Conservation (phyloP, 2,113 vertebrate species). For the Eleginops maclovinus region DNA sequence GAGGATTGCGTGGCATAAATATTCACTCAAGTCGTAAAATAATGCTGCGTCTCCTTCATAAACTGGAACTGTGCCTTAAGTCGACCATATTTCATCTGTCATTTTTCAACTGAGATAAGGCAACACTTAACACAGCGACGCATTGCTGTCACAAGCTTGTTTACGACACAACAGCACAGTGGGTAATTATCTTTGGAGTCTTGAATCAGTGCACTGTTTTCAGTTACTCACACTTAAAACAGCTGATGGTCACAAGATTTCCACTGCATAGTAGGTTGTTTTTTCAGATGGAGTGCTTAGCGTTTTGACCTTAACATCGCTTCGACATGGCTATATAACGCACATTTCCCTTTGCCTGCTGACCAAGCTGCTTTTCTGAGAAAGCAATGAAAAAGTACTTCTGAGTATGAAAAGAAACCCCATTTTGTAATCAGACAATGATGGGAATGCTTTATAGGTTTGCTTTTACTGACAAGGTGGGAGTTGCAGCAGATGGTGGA, state of each 20-base stretch:
- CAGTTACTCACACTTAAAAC: conserved; percentile 50
- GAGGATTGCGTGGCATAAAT: conserved; percentile 44
- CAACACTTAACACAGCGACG: conserved; percentile 14
- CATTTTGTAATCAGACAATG: conserved; percentile 2
- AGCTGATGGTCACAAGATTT: conserved; percentile 73
- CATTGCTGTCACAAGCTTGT: conserved; percentile 5
- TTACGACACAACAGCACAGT: conserved; percentile 1
- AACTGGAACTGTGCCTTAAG: conserved; percentile 38
- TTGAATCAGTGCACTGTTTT: conserved; percentile 60
- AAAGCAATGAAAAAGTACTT: conserved; percentile 4
- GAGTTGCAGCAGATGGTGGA: conserved; percentile 34
- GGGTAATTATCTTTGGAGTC: conserved; percentile 48
- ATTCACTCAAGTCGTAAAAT: conserved; percentile 38
- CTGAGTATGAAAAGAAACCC: conserved; percentile 19
- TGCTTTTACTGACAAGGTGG: conserved; percentile 17
- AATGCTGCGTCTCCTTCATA: conserved; percentile 32
- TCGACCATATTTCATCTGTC: conserved; percentile 23
- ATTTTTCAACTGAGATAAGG: conserved; percentile 10
- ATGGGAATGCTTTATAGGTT: conserved; percentile 25
- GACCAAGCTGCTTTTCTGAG: conserved; percentile 41
- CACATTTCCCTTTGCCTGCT: conserved; percentile 61
- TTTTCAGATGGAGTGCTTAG: conserved; percentile 1
- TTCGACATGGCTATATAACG: conserved; percentile 46
- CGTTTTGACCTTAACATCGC: conserved; percentile 46
- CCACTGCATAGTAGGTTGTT: conserved; percentile 23